A percentile compares a stretch with the other conserved stretches of the same genome.
Conservation (phyloP, 2,888 invertebrate genomes). For the Microchrysa polita region DNA sequence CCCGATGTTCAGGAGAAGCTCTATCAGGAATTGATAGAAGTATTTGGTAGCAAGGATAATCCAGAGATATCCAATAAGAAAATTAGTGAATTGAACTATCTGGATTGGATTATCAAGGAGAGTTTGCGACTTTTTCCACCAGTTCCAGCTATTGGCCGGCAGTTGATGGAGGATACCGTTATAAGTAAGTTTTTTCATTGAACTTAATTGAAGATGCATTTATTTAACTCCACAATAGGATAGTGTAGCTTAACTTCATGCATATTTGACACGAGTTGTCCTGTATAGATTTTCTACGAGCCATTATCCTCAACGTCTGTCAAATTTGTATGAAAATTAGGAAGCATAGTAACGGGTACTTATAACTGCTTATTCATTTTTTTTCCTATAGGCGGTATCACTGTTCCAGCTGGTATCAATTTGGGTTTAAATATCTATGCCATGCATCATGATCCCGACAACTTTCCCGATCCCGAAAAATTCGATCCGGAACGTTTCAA, state of each 20-base stretch:
- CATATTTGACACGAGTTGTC: too few species aligned
- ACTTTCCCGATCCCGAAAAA: conserved; percentile 67
- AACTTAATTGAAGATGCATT: too few species aligned
- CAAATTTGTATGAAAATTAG: too few species aligned
- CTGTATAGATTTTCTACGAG: too few species aligned
- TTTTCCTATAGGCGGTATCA: conserved; percentile 59
- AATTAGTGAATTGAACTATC: conserved; percentile 72
- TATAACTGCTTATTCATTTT: not conserved
- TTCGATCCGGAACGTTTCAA: conserved; percentile 70
- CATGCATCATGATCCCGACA: conserved; percentile 65
- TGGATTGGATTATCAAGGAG: conserved; percentile 77
- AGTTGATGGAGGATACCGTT: conserved; percentile 67
- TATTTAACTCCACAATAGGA: too few species aligned
- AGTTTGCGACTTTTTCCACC: conserved; percentile 73
- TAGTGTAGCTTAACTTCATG: too few species aligned
- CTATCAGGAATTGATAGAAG: conserved; percentile 65
- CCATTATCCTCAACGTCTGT: too few species aligned
- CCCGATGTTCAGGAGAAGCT: conserved; percentile 64
- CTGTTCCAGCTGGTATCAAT: conserved; percentile 66
- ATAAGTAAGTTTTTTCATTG: conserved; percentile 65
- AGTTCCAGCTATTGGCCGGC: conserved; percentile 72
- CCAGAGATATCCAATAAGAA: conserved; percentile 67
- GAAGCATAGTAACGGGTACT: too few species aligned
- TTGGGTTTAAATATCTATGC: conserved; percentile 67
- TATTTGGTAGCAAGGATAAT: conserved; percentile 64